Percentiles rank a stretch among this genome's conserved stretches.
Evolutionary conservation across 2,113 vertebrate species (phyloP).

Genomic region (Tetrao urogallus): DNA sequence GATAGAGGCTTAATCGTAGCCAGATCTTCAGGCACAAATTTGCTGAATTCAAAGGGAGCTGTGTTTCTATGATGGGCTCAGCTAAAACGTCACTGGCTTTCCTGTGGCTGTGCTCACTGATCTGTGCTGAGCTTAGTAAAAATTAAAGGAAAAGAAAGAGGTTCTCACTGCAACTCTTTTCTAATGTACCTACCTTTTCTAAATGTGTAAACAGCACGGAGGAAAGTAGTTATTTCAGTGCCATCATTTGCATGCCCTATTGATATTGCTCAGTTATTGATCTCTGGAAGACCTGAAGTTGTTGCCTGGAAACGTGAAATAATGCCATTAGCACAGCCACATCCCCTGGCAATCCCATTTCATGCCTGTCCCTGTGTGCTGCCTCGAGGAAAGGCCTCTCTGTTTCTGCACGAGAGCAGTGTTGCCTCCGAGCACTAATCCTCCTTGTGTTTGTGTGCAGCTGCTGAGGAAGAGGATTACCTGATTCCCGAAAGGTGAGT

Average conservation of each 20-base stretch:
- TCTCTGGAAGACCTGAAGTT: neutral
- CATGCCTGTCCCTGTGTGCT: neutral
- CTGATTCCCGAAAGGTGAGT: conserved; percentile 67
- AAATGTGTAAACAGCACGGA: neutral
- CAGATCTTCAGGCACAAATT: conserved; percentile 17
- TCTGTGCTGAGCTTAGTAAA: neutral
- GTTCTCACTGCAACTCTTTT: neutral
- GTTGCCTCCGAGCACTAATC: neutral
- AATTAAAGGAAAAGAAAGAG: neutral
- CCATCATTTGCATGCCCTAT: neutral
- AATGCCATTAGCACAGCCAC: neutral
- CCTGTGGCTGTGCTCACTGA: neutral
- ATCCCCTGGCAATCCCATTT: neutral
- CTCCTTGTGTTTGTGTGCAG: conserved; percentile 63
- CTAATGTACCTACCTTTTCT: neutral
- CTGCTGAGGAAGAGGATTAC: conserved; percentile 29
- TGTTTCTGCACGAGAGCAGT: neutral
- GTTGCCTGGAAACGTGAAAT: neutral
- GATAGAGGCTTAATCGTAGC: conserved; percentile 32
- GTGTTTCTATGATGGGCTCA: neutral
- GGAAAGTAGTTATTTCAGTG: neutral
- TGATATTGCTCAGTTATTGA: neutral
- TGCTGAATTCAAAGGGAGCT: neutral
- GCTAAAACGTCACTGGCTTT: neutral
- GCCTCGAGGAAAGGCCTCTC: neutral